These are phyloP conservation scores for Actinia equina DNA, from an alignment of 64 coral and sea anemone genomes.

Conservation along the genomic window DNA sequence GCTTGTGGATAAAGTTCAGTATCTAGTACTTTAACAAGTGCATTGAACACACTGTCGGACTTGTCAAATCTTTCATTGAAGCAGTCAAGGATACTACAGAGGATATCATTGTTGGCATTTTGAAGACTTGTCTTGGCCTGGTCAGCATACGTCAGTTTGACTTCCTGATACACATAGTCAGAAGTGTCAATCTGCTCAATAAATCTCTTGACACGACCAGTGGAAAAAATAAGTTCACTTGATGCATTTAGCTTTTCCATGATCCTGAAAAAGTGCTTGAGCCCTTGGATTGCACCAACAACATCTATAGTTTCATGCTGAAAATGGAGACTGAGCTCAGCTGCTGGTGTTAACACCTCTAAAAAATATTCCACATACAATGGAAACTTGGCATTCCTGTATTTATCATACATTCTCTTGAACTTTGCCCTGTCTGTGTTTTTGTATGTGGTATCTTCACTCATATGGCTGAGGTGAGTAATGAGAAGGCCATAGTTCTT, in stretches of 20 bases:
- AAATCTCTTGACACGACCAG: conserved; percentile 47
- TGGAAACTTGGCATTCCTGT: conserved; percentile 54
- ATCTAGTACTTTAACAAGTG: conserved; percentile 27
- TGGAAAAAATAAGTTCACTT: conserved; percentile 53
- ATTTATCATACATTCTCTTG: conserved; percentile 61
- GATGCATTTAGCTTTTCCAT: conserved; percentile 48
- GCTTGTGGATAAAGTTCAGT: not conserved
- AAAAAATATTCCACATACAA: not conserved
- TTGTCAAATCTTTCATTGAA: conserved; percentile 40
- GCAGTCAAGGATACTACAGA: conserved; percentile 25
- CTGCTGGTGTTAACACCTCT: conserved; percentile 54
- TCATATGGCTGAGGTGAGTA: conserved; percentile 25
- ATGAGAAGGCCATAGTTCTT: conserved; percentile 46
- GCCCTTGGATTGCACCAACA: no score
- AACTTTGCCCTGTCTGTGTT: conserved; percentile 46
- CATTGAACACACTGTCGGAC: conserved; percentile 20
- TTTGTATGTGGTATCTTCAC: conserved; percentile 26
- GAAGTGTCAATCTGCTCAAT: conserved; percentile 16
- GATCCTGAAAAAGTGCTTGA: no score
- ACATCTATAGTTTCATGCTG: no score
- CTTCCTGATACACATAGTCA: conserved; percentile 19
- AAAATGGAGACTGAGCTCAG: conserved; percentile 65
- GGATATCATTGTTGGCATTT: conserved; percentile 26
- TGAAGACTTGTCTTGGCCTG: conserved; percentile 24
- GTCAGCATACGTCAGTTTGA: conserved; percentile 20